Conservation (phyloP, 2,113 vertebrate genomes). For the Nothocercus nigrocapillus region DNA sequence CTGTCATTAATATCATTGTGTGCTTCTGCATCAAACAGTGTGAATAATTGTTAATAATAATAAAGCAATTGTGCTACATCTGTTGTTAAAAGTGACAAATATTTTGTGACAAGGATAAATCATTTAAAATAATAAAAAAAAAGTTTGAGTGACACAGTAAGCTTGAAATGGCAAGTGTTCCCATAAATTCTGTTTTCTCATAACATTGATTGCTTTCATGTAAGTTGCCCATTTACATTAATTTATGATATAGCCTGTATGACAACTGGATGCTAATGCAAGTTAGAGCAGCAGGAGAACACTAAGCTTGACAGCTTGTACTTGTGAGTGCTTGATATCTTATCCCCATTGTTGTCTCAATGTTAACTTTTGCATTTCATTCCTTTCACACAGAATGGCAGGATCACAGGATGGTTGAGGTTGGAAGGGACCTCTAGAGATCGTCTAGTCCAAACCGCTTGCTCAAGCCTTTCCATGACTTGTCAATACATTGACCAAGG, state of each 20-base stretch:
- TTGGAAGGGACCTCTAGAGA: too few species aligned
- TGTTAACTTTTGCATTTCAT: neutral
- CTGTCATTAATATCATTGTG: neutral
- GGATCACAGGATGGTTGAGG: too few species aligned
- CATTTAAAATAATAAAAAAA: neutral
- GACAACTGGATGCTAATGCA: neutral
- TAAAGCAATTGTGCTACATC: neutral
- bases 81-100: neutral
- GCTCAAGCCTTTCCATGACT: neutral
- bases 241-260: neutral
- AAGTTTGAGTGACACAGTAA: neutral
- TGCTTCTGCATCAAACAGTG: neutral
- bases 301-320: neutral
- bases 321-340: neutral
- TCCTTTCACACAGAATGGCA: neutral
- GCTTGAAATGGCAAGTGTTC: neutral
- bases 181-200: neutral
- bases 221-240: neutral
- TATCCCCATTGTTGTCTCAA: neutral
- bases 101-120: neutral
- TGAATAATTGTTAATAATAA: neutral
- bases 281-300: neutral
- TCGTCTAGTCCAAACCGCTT: too few species aligned
- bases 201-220: neutral
- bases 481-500: too few species aligned